Evolutionary conservation across 2,797 vertebrate genomes (phyloP).

Genomic region (Phrynocephalus vlangalii): DNA sequence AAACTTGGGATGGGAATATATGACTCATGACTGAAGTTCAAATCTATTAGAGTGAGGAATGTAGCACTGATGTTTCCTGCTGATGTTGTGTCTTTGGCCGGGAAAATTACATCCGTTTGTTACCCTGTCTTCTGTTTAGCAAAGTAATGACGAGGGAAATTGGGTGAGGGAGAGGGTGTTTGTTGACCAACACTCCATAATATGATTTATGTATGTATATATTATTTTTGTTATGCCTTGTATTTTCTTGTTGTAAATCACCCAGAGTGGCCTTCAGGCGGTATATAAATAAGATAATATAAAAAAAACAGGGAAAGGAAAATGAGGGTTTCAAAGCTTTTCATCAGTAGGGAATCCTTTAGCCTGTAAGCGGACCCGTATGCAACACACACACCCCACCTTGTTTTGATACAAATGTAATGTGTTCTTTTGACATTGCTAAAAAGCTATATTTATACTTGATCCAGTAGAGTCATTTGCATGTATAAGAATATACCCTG

Average conservation of each 20-base stretch:
- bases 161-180: constrained; percentile 32
- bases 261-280: too few species aligned
- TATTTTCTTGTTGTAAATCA: too few species aligned
- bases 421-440: not conserved
- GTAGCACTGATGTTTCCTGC: constrained; percentile 75
- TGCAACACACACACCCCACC: not conserved
- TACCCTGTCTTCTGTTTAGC: constrained; percentile 72
- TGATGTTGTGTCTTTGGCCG: constrained; percentile 72
- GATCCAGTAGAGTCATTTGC: too few species aligned
- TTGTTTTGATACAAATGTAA: constrained; percentile 10
- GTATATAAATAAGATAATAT: not conserved
- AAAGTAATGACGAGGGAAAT: constrained; percentile 60
- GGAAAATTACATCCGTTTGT: constrained; percentile 72
- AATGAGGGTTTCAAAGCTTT: constrained; percentile 48
- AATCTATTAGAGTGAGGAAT: constrained; percentile 74
- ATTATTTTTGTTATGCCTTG: too few species aligned
- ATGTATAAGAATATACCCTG: not conserved
- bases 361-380: not conserved
- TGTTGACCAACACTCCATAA: constrained; percentile 59
- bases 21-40: constrained; percentile 71
- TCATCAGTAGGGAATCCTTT: not conserved
- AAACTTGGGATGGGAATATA: constrained; percentile 62
- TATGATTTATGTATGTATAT: too few species aligned
- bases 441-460: not conserved
- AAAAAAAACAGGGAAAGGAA: constrained; percentile 56